A percentile compares a stretch with the other conserved stretches of the same genome.
phyloP scores from a whole-genome alignment of 2,888 invertebrate genomes.

The Resseliella maxima region DNA sequence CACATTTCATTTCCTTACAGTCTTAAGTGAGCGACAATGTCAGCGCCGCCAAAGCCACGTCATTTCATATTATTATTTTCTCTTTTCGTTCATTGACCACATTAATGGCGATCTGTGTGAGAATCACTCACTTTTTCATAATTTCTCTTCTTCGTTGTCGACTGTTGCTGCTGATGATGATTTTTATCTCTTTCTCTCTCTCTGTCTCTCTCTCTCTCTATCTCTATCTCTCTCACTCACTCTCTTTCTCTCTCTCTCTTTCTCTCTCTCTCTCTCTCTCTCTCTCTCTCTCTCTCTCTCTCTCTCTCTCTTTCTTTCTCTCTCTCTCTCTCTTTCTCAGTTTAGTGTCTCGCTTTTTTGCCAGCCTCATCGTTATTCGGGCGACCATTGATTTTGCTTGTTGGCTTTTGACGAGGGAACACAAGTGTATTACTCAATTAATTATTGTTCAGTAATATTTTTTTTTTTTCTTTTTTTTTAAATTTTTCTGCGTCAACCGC shows the following conservation, averaged over 20 bases:
- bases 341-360: neutral
- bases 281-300: too few species aligned
- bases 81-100: conserved; percentile 18
- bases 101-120: neutral
- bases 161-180: too few species aligned
- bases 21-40: neutral
- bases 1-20: neutral
- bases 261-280: too few species aligned
- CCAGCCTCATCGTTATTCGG: neutral
- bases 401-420: neutral
- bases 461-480: too few species aligned
- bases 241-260: too few species aligned
- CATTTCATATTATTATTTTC: neutral
- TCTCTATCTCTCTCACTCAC: too few species aligned
- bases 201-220: too few species aligned
- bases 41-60: neutral
- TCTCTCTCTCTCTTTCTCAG: conserved; percentile 9
- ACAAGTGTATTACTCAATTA: conserved; percentile 45
- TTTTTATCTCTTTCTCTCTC: too few species aligned
- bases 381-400: neutral
- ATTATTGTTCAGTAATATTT: neutral
- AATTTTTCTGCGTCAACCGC: too few species aligned
- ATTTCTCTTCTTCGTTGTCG: too few species aligned
- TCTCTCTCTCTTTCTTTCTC: neutral
- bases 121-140: neutral